A percentile compares a stretch with the other conserved stretches of the same genome.
Evolutionary conservation across 2,888 invertebrate genomes (phyloP).

Genomic region (Prionchulus punctatus): DNA sequence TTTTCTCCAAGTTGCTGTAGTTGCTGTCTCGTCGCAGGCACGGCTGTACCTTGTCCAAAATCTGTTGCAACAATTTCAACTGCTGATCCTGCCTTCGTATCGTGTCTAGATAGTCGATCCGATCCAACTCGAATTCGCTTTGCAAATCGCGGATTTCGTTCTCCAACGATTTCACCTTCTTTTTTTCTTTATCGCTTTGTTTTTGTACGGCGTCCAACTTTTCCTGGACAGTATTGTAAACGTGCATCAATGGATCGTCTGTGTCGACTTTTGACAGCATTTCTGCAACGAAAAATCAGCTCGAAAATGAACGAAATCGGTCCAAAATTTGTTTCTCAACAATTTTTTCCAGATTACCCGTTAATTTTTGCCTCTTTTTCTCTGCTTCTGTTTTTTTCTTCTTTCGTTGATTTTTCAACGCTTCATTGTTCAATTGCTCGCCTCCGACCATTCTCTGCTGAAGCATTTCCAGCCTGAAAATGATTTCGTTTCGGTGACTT

Average conservation of each 20-base stretch:
- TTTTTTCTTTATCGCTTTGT: constrained; percentile 47
- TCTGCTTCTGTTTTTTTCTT: constrained; percentile 54
- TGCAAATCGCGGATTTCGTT: constrained; percentile 58
- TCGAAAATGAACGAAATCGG: no score
- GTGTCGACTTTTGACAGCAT: constrained; percentile 43
- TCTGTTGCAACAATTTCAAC: constrained; percentile 48
- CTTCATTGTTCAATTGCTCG: constrained; percentile 54
- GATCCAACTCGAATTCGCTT: constrained; percentile 60
- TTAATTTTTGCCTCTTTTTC: constrained; percentile 30
- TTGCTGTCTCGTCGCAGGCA: constrained; percentile 55
- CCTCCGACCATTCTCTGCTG: constrained; percentile 63
- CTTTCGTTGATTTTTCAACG: constrained; percentile 51
- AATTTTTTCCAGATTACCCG: no score
- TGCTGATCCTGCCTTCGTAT: constrained; percentile 56
- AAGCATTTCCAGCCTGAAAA: constrained; percentile 44
- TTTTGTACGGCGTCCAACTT: constrained; percentile 57
- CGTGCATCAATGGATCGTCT: constrained; percentile 51
- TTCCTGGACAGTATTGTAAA: constrained; percentile 60
- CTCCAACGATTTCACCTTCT: constrained; percentile 46
- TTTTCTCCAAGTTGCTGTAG: constrained; percentile 53
- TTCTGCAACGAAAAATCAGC: constrained; percentile 30
- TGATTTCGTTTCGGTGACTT: no score
- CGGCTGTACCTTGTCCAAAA: constrained; percentile 50
- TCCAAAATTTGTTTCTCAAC: no score
- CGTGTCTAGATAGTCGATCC: constrained; percentile 64